Evolutionary conservation across 37 sponge, comb jelly and placozoan species (phyloP).

Genomic region (Bolinopsis microptera): DNA sequence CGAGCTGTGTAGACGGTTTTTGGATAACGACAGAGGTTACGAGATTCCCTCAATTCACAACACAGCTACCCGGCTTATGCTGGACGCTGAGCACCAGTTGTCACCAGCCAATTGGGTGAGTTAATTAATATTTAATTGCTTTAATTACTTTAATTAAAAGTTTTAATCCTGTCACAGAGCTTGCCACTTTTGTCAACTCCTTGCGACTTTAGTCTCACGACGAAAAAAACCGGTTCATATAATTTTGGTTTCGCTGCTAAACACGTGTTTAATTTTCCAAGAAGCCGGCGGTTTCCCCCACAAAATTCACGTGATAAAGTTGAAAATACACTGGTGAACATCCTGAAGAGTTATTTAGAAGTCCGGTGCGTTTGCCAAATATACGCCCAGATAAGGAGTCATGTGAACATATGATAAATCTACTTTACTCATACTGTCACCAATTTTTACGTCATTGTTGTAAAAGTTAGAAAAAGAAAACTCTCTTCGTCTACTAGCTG

Average conservation of each 20-base stretch:
- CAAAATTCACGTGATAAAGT: not conserved
- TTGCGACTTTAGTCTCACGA: too few relatives aligned
- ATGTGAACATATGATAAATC: not conserved
- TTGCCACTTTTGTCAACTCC: too few relatives aligned
- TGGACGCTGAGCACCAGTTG: not conserved
- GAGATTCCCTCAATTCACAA: not conserved
- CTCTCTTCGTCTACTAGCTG: too few relatives aligned
- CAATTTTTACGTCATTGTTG: not conserved
- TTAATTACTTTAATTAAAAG: too few relatives aligned
- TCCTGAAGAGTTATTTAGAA: not conserved
- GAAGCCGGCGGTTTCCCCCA: not conserved
- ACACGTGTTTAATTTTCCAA: not conserved
- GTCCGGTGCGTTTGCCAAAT: not conserved
- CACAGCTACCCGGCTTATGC: not conserved
- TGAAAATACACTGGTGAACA: not conserved
- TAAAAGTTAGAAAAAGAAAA: too few relatives aligned
- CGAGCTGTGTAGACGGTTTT: constrained; percentile 22
- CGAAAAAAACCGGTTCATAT: not conserved
- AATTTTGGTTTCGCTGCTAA: not conserved
- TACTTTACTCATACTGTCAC: not conserved
- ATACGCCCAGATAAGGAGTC: not conserved
- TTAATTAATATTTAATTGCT: too few relatives aligned
- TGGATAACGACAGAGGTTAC: not conserved
- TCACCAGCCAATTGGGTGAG: constrained; percentile 37
- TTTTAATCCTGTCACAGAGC: too few relatives aligned